These are phyloP conservation scores for Lepidotrigona ventralis DNA, from an alignment of 1,140 invertebrate genomes.

Conservation along the genomic window DNA sequence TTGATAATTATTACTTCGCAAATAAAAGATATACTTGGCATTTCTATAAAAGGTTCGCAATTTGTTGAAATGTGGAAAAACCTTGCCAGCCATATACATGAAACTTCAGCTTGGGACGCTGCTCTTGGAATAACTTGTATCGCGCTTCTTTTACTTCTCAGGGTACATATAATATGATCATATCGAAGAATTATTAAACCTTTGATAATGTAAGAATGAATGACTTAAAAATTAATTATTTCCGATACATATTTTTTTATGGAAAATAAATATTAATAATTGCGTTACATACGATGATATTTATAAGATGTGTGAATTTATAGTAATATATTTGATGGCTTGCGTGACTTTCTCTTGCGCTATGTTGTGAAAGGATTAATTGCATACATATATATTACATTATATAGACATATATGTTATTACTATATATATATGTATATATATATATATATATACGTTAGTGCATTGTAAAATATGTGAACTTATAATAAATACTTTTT, in stretches of 20 bases:
- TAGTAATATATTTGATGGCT: background rate
- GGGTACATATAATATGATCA: slow-evolving; percentile 79
- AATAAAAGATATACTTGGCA: slow-evolving; percentile 91
- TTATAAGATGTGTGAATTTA: background rate
- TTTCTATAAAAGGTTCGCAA: slow-evolving; percentile 86
- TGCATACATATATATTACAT: too few species aligned
- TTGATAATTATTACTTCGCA: slow-evolving; percentile 94
- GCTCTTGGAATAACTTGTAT: slow-evolving; percentile 87
- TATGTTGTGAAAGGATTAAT: too few species aligned
- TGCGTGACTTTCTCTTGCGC: too few species aligned
- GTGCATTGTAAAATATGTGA: background rate
- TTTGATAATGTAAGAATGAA: too few species aligned
- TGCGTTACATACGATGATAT: background rate
- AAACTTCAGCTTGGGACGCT: slow-evolving; percentile 84
- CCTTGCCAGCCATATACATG: slow-evolving; percentile 83
- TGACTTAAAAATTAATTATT: background rate
- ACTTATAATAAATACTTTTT: background rate
- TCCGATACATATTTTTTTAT: background rate
- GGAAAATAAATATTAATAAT: background rate
- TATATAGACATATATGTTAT: too few species aligned
- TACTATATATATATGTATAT: too few species aligned
- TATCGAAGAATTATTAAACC: background rate
- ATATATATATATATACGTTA: too few species aligned
- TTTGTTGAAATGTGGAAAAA: slow-evolving; percentile 88
- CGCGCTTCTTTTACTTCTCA: slow-evolving; percentile 84